Base-by-base conservation (phyloP, 2,797 vertebrate genomes). In the Cirrhinus mrigala region DNA sequence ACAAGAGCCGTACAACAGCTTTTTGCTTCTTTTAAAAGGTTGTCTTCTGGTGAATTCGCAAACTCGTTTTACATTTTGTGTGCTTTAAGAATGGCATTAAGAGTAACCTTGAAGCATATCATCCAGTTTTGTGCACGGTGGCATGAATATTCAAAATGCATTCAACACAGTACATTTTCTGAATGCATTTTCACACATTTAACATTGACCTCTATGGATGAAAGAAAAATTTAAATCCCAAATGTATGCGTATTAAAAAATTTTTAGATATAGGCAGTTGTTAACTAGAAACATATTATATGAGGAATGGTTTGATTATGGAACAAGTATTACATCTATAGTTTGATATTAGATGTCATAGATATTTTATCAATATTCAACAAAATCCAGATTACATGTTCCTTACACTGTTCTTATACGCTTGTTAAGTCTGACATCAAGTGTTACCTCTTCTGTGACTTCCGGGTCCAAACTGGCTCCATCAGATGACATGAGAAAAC, bases 161-260 rank as follows among this genome's bases (percentile, higher is more conserved):
- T 62, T 37, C 22, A 52, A 76, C 52, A 11, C 18, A 0, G 16
- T 6, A 37, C 58, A 8, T 73, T 73, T 70, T 27, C 24, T 54
- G 46, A 76, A 76, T 77, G 33, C 29, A 77, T 83, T 83, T 77
- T 27, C 15, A 77, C 46, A 64, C 33, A 83, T 76, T 83, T 76
- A 20, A n/a, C 71, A 27, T 9, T 66, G 24, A 52, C 73, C 29
- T 64, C 7, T 75, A n/a, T 14, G 0, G 58, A 60, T 5, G 24
- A 24, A 60, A 68, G 24, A 20, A 77, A 78, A 24, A n/a, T n/a
- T 62, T 11, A 62, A 60, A 24, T 60, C 4, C 9, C 10, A 60
- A 4, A 24, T 60, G 44, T 11, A 6, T 1, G 4, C 68, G 1
- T 62, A 18, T 64, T 22, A 1, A 22, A 24, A 16, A 11, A 46